phyloP scores from a whole-genome alignment of 2,797 vertebrate genomes.

The Oryzias dopingdopingensis region DNA sequence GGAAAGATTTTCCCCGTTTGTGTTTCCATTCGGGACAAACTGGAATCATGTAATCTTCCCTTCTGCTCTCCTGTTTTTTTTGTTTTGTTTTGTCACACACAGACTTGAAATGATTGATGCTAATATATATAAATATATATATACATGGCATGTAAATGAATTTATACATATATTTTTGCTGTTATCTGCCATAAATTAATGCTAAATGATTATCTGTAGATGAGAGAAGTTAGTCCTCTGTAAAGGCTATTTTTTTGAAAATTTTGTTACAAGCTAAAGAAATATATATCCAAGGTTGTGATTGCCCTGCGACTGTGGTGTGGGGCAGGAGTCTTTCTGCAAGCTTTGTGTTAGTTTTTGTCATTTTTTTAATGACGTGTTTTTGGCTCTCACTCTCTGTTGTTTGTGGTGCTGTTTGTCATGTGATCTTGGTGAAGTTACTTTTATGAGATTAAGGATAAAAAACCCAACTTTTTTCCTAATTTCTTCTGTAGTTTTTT shows the following conservation, averaged over 20 bases:
- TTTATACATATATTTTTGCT: constrained; percentile 65
- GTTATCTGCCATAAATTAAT: constrained; percentile 74
- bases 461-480: not conserved
- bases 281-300: constrained; percentile 56
- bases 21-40: constrained; percentile 59
- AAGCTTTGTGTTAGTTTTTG: constrained; percentile 30
- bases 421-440: constrained; percentile 22
- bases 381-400: constrained; percentile 25
- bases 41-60: constrained; percentile 60
- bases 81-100: constrained; percentile 63
- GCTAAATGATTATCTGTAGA: constrained; percentile 70
- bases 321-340: constrained; percentile 51
- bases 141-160: constrained; percentile 52
- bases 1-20: constrained; percentile 25
- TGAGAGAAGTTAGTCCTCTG: constrained; percentile 67
- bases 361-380: constrained; percentile 3
- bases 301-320: constrained; percentile 41
- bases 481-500: constrained; percentile 12
- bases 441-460: constrained; percentile 24
- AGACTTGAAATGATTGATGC: constrained; percentile 76
- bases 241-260: constrained; percentile 76
- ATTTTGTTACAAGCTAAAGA: constrained; percentile 71
- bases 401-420: constrained; percentile 58
- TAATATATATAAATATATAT: constrained; percentile 75
- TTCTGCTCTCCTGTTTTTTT: constrained; percentile 49